phyloP scores from a whole-genome alignment of 2,113 vertebrate species.

The Leucoraja erinaceus region DNA sequence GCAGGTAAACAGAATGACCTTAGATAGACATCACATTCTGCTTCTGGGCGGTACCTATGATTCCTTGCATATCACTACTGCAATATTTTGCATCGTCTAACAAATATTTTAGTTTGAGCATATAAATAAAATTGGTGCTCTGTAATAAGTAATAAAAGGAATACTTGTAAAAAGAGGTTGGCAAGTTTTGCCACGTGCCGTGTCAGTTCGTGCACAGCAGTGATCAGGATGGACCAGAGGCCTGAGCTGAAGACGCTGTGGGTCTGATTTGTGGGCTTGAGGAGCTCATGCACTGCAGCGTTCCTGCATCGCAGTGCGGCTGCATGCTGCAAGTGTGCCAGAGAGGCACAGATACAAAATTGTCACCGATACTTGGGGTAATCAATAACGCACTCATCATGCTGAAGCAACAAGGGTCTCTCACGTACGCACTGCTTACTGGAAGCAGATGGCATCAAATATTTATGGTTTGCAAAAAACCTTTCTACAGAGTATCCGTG shows the following conservation, averaged over 20 bases:
- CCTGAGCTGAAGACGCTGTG: neutral
- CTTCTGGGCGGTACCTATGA: too few relatives aligned
- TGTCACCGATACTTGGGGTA: neutral
- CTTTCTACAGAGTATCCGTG: neutral
- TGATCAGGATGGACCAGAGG: too few relatives aligned
- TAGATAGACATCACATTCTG: too few relatives aligned
- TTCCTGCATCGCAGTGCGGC: neutral
- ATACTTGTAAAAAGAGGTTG: neutral
- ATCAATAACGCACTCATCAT: neutral
- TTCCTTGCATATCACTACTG: too few relatives aligned
- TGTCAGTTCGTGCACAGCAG: neutral
- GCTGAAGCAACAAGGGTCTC: too few relatives aligned
- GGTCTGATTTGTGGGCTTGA: too few relatives aligned
- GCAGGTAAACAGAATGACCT: too few relatives aligned
- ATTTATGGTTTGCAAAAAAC: neutral
- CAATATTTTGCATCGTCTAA: neutral
- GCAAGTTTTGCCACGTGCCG: neutral
- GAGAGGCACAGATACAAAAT: neutral
- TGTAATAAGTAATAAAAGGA: neutral
- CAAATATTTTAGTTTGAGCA: neutral
- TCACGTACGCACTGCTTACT: neutral
- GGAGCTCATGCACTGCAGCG: neutral
- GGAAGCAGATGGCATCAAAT: neutral
- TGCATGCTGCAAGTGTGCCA: neutral
- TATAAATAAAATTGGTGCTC: neutral